Evolutionary conservation across 2,113 vertebrate species (phyloP).

Genomic region (Colistium nudipinnis): DNA sequence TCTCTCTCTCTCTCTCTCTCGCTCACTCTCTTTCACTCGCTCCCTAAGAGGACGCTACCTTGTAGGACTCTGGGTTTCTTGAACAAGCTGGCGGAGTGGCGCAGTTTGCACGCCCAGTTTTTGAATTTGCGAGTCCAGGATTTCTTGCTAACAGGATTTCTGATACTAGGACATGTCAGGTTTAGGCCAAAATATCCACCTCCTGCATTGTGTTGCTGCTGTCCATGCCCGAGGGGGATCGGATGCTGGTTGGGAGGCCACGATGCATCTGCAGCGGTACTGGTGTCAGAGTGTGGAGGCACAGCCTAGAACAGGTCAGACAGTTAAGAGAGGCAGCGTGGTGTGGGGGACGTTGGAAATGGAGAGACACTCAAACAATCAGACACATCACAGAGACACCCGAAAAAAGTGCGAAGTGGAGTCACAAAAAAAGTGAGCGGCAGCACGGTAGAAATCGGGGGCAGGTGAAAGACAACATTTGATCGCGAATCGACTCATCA

Average conservation of each 20-base stretch:
- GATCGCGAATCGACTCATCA: constrained; percentile 4
- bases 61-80: constrained; percentile 92
- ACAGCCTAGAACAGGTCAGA: constrained; percentile 84
- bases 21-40: constrained; percentile 36
- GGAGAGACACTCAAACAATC: constrained; percentile 41
- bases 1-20: constrained; percentile 62
- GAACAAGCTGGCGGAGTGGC: constrained; percentile 94
- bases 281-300: constrained; percentile 83
- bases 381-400: constrained; percentile 25
- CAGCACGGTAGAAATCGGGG: constrained; percentile 20
- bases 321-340: constrained; percentile 64
- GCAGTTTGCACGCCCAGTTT: constrained; percentile 96
- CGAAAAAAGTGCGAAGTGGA: constrained; percentile 17
- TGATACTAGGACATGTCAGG: constrained; percentile 98
- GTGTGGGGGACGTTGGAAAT: constrained; percentile 51
- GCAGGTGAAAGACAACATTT: constrained; percentile 3
- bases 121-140: constrained; percentile 96
- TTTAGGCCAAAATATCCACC: constrained; percentile 99
- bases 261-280: constrained; percentile 82
- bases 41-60: constrained; percentile 91
- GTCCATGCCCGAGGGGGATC: constrained; percentile 84
- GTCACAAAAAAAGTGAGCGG: constrained; percentile 13
- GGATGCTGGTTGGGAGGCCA: constrained; percentile 79
- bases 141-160: constrained; percentile 97
- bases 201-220: constrained; percentile 88